Conservation (phyloP, 1,140 invertebrate species). For the Panonychus citri region DNA sequence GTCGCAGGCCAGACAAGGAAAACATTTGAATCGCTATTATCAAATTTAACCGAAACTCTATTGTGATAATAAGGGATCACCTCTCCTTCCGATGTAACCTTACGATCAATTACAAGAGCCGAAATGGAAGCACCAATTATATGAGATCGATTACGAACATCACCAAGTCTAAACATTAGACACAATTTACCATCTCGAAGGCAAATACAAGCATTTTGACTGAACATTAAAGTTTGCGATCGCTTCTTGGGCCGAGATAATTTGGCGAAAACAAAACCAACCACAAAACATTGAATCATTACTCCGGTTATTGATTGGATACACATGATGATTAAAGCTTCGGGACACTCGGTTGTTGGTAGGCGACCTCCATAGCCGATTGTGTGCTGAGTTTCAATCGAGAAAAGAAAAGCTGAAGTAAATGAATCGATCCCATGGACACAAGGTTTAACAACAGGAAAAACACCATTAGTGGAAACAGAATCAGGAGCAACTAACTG, state of each 20-base stretch:
- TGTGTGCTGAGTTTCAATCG: conserved; percentile 73
- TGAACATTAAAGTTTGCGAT: conserved; percentile 81
- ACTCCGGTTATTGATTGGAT: conserved; percentile 86
- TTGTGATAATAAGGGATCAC: conserved; percentile 26
- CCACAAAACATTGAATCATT: conserved; percentile 52
- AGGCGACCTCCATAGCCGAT: conserved; percentile 43
- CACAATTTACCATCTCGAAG: conserved; percentile 62
- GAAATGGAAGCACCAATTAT: conserved; percentile 62
- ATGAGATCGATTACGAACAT: conserved; percentile 81
- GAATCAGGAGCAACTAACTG: too few species aligned
- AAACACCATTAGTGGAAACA: too few species aligned
- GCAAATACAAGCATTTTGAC: conserved; percentile 64
- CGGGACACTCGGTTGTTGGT: conserved; percentile 82
- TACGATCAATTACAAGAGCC: conserved; percentile 53
- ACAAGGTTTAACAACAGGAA: background rate
- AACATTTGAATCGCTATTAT: conserved; percentile 52
- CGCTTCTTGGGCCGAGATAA: conserved; percentile 85
- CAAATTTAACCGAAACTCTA: conserved; percentile 36
- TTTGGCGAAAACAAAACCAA: conserved; percentile 83
- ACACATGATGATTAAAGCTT: conserved; percentile 89
- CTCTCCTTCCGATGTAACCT: conserved; percentile 25
- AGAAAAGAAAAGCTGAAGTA: conserved; percentile 68
- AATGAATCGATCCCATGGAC: conserved; percentile 52
- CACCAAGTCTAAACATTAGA: conserved; percentile 86
- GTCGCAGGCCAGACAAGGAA: conserved; percentile 85